Evolutionary conservation across 2,113 vertebrate genomes (phyloP).

Genomic region (Genyomyrus donnyi): DNA sequence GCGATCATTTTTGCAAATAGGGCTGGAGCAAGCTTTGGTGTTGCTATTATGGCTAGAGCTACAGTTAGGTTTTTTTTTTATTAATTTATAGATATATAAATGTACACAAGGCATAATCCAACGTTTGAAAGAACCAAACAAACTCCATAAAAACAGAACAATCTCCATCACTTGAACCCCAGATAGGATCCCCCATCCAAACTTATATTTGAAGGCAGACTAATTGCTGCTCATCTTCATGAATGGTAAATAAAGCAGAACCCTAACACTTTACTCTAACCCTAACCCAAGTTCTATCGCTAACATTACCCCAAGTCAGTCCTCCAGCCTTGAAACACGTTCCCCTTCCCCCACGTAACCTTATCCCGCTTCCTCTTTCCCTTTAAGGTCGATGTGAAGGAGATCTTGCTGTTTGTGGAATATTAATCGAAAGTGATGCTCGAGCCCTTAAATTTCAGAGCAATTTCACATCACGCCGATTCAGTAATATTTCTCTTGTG

Average conservation of each 20-base stretch:
- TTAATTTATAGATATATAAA: not conserved
- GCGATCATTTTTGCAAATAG: not conserved
- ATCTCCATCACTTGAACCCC: not conserved
- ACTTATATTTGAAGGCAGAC: not conserved
- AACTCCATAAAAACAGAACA: not conserved
- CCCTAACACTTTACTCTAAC: not conserved
- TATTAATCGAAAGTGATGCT: slow-evolving; percentile 44
- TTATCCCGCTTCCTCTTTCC: not conserved
- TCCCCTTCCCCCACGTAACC: not conserved
- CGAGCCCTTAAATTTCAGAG: slow-evolving; percentile 35
- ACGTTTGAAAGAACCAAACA: not conserved
- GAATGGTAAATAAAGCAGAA: not conserved
- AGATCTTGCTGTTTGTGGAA: slow-evolving; percentile 31
- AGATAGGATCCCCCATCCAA: not conserved
- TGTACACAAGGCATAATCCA: not conserved
- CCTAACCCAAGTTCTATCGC: not conserved
- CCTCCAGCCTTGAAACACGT: not conserved
- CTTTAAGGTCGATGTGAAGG: slow-evolving; percentile 1
- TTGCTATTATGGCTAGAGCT: not conserved
- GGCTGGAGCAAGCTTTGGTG: not conserved
- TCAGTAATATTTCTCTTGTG: slow-evolving; percentile 29
- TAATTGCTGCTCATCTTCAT: not conserved
- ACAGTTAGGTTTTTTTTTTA: not conserved
- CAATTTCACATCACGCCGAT: slow-evolving; percentile 46
- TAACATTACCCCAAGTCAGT: not conserved